phyloP scores from a whole-genome alignment of 2,888 invertebrate genomes.

The Drosophila ezoana region DNA sequence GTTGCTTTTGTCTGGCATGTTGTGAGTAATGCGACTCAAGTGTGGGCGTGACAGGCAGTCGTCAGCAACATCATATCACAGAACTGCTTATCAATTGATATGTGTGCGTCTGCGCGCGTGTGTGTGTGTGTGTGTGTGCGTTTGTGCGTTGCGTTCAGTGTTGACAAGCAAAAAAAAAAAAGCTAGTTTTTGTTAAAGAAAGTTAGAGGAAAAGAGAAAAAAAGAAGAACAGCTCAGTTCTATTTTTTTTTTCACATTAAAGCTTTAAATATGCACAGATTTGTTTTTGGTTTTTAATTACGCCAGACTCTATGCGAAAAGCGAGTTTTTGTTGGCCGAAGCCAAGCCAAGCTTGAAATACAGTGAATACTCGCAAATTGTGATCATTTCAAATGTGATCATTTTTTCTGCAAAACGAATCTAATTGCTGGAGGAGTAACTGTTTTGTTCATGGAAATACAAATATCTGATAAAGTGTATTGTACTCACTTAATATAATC shows the following conservation, averaged over 20 bases:
- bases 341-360: too few relatives aligned
- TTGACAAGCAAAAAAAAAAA: conserved; percentile 1
- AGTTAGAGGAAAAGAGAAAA: not conserved
- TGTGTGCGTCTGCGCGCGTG: not conserved
- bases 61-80: conserved; percentile 50
- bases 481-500: too few relatives aligned
- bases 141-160: conserved; percentile 9
- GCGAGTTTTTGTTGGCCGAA: too few relatives aligned
- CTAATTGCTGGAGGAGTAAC: too few relatives aligned
- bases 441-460: too few relatives aligned
- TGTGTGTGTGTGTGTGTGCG: conserved; percentile 17
- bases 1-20: conserved; percentile 9
- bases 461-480: too few relatives aligned
- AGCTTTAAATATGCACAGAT: not conserved
- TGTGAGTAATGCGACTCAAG: conserved; percentile 53
- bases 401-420: too few relatives aligned
- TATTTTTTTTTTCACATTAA: not conserved
- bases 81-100: conserved; percentile 51
- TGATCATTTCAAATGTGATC: too few relatives aligned
- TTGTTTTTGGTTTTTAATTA: not conserved
- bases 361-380: too few relatives aligned
- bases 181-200: conserved; percentile 9
- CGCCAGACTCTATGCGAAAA: too few relatives aligned
- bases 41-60: conserved; percentile 51
- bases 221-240: not conserved